phyloP scores from a whole-genome alignment of 2,113 vertebrate genomes.

The Poeciliopsis turrubarensis region DNA sequence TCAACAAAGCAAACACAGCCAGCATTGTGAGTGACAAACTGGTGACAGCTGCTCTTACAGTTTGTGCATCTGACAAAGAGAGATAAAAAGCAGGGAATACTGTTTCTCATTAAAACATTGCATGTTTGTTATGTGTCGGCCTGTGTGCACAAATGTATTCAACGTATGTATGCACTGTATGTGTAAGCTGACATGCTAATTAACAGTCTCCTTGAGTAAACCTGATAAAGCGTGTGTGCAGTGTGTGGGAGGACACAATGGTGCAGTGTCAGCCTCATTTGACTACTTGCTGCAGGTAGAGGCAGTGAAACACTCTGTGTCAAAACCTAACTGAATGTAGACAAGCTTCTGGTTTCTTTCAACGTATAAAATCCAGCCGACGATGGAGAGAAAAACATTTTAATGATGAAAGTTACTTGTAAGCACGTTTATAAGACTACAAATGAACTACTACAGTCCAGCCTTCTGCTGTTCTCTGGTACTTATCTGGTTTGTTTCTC shows the following conservation, averaged over 20 bases:
- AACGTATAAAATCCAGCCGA: neutral
- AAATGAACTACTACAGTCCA: neutral
- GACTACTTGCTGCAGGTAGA: slow-evolving; percentile 1
- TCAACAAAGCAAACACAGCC: slow-evolving; percentile 64
- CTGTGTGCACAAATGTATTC: slow-evolving; percentile 6
- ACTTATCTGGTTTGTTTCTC: neutral
- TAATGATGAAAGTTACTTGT: neutral
- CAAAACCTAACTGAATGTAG: neutral
- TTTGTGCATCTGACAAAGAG: slow-evolving; percentile 14
- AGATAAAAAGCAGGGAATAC: slow-evolving; percentile 41
- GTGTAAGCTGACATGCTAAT: slow-evolving; percentile 75
- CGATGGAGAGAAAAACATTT: neutral
- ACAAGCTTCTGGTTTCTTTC: neutral
- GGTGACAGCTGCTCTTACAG: slow-evolving; percentile 37
- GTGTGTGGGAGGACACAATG: neutral
- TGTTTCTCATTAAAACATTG: slow-evolving; percentile 45
- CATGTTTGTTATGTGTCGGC: slow-evolving; percentile 13
- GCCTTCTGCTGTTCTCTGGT: neutral
- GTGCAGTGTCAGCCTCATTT: neutral
- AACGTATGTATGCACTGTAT: slow-evolving; percentile 10
- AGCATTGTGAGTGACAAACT: slow-evolving; percentile 22
- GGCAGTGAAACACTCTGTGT: neutral
- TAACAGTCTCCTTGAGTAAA: slow-evolving; percentile 80
- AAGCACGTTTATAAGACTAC: neutral
- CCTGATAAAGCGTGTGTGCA: slow-evolving; percentile 13